Base-by-base conservation (phyloP, 2,797 vertebrate genomes). In the Manis javanica region DNA sequence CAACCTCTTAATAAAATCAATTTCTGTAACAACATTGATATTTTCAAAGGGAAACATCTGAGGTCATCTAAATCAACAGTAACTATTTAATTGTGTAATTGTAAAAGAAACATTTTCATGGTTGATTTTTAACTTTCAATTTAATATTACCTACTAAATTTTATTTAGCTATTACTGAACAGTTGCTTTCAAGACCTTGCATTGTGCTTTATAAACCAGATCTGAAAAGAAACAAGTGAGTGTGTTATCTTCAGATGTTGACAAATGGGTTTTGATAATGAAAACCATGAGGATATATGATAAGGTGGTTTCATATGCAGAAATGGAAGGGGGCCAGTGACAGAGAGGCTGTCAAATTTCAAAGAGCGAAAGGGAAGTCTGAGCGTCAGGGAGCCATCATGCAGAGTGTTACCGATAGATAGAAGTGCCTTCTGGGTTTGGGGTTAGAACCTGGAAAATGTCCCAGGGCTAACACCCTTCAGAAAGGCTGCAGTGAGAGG, bases 121-220 rank as follows among this genome's bases (percentile, higher is more conserved):
- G n/a, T 85, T 59, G 79, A 7, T 81, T 71, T 94, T 91, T 79
- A 87, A 90, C 34, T 93, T 68, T 93, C 68, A 51, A 57, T 85
- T 81, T 72, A 64, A 87, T 94, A 88, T 87, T 26, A 74, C 69
- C 42, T 69, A 42, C 53, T 23, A 71, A 34, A 31, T 71, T n/a
- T 46, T 72, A 6, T 87, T 90, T 42, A 61, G 19, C 90, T 77
- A 14, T 71, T 57, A 61, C 31, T 71, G 29, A 84, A 93, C 37
- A 75, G 61, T 79, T 85, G 49, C 19, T 75, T 83, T 90, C 93
- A 86, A 94, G 53, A 89, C 13, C 15, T 64, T 21, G 78, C 53
- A 24, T 72, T 95, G 94, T 64, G 64, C 13, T 90, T 94, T 89
- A 87, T 86, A 59, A 68, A 51, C 46, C 53, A 92, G 64, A 88